phyloP scores from a whole-genome alignment of 1,140 invertebrate genomes.

The Psilanteris sp. region DNA sequence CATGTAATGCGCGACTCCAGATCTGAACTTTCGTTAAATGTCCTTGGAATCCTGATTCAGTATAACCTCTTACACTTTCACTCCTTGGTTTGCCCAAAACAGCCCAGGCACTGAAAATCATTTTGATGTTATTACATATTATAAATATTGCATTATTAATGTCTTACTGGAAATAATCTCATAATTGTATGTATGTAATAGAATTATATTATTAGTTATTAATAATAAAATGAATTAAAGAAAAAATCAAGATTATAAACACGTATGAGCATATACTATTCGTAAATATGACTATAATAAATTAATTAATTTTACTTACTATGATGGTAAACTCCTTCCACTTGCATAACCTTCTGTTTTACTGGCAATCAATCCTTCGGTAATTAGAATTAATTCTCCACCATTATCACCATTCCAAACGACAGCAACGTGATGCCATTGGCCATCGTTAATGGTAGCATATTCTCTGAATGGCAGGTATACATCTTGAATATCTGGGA shows the following conservation, averaged over 20 bases:
- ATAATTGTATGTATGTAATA: too few relatives aligned
- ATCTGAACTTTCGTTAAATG: slow-evolving; percentile 96
- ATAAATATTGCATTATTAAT: too few relatives aligned
- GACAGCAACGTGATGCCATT: slow-evolving; percentile 97
- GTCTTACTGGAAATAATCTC: too few relatives aligned
- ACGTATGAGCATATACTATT: too few relatives aligned
- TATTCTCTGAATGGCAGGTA: slow-evolving; percentile 94
- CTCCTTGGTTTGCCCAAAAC: slow-evolving; percentile 93
- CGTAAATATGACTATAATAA: too few relatives aligned
- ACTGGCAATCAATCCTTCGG: slow-evolving; percentile 95
- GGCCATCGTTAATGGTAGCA: slow-evolving; percentile 95
- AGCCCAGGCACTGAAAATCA: slow-evolving; percentile 91
- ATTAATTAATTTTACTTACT: too few relatives aligned
- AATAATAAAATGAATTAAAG: too few relatives aligned
- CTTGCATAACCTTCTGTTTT: slow-evolving; percentile 92
- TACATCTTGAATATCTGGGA: slow-evolving; percentile 93
- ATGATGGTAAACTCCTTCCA: slow-evolving; percentile 87
- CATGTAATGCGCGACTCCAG: slow-evolving; percentile 94
- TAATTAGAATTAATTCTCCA: slow-evolving; percentile 91
- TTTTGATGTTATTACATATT: too few relatives aligned
- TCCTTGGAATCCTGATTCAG: slow-evolving; percentile 95
- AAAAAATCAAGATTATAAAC: too few relatives aligned
- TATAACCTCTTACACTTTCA: slow-evolving; percentile 87
- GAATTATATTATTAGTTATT: too few relatives aligned
- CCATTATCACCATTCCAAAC: slow-evolving; percentile 94